Evolutionary conservation across 2,888 invertebrate genomes (phyloP), one percentile per base, ranked within the genome.

Genomic region (Patella pellucida): DNA sequence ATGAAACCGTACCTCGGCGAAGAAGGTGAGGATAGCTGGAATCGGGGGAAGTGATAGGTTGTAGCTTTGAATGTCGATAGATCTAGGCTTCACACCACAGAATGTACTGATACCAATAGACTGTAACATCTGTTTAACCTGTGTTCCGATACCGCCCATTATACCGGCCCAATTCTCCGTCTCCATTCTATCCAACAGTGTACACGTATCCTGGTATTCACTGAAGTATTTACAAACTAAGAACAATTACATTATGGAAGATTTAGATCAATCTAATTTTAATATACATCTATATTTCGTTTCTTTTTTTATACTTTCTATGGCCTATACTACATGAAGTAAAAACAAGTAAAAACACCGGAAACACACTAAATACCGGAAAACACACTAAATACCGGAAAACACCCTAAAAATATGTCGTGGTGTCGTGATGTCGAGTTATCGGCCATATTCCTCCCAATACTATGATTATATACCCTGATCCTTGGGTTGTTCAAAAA

Each of bases 91-190:
- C 54, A 82, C 78, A 0, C 83, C 80, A 67, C 84, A 84, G 41
- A 77, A 76, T 19, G 72, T 72, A 0, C 81, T 77, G 50, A 81
- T 73, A 11, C 79, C 78, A 41, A 75, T 50, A 0, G 67, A 31
- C 0, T 14, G 19, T 16, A 85, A 52, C 83, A 82, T 78, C 3
- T 68, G 41, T 16, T 74, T 52, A 27, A 85, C 77, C 75, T 84
- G 82, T 1, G 31, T 71, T 1, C 82, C 83, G 0, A 85, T 68
- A 14, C 76, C 71, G 7, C 72, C 75, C 72, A 79, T 78, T 31
- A 84, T 81, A 3, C 83, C 83, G 1, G 82, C 79, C 85, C 85
- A 85, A 76, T 85, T 76, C 69, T 84, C 82, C 2, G 56, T 71
- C 5, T 80, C 76, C 85, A 85, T 85, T 14, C 81, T 76, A n/a